phyloP scores from a whole-genome alignment of 2,888 invertebrate species.

The Eurytoma californica region DNA sequence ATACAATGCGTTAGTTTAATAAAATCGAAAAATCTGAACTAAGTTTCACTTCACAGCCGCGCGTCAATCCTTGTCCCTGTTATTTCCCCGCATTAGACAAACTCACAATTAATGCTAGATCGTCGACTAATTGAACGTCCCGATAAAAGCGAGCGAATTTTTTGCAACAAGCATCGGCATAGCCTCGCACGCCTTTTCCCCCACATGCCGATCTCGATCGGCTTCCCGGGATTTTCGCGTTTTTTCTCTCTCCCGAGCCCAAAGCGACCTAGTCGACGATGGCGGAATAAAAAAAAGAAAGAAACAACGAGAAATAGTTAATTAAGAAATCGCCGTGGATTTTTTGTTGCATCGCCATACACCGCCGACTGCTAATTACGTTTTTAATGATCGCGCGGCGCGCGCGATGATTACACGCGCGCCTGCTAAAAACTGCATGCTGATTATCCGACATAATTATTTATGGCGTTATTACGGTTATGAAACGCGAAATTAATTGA shows the following conservation, averaged over 20 bases:
- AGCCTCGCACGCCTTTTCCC: neutral
- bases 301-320: constrained; percentile 8
- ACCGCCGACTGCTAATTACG: neutral
- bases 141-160: constrained; percentile 16
- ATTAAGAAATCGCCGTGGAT: constrained; percentile 39
- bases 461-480: constrained; percentile 13
- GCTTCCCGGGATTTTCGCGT: neutral
- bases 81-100: neutral
- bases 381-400: constrained; percentile 16
- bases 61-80: no score
- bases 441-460: constrained; percentile 25
- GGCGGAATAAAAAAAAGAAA: neutral
- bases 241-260: neutral
- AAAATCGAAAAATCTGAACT: neutral
- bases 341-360: constrained; percentile 2
- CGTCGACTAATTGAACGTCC: constrained; percentile 3
- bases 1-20: no score
- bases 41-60: neutral
- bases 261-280: neutral
- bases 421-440: constrained; percentile 3
- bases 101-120: neutral
- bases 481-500: constrained; percentile 29
- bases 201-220: neutral
- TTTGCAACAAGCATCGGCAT: no score
- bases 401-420: constrained; percentile 30